Percentiles rank a stretch among this genome's conserved stretches.
These are phyloP conservation scores for Scelioninae gen. 2 DNA, from an alignment of 2,888 invertebrate genomes.

Conservation along the genomic window DNA sequence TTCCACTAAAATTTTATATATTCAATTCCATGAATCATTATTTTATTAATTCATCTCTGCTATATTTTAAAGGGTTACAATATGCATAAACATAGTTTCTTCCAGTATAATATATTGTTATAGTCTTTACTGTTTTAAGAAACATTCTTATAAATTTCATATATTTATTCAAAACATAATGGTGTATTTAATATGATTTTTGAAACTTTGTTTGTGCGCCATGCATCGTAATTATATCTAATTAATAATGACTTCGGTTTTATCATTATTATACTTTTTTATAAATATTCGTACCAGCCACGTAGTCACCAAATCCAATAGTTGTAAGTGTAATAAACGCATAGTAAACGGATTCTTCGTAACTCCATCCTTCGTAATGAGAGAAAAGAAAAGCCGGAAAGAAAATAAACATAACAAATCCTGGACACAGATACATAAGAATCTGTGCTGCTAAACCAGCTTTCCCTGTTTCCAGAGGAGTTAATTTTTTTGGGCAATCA, in stretches of 20 bases:
- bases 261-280: not conserved
- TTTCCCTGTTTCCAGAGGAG: slow-evolving; percentile 75
- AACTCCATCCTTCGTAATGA: slow-evolving; percentile 90
- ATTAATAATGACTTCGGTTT: slow-evolving; percentile 14
- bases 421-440: slow-evolving; percentile 90
- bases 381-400: slow-evolving; percentile 90
- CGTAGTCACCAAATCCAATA: slow-evolving; percentile 95
- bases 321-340: slow-evolving; percentile 91
- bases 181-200: too few relatives aligned
- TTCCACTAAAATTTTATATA: too few relatives aligned
- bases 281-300: slow-evolving; percentile 81
- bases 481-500: slow-evolving; percentile 67
- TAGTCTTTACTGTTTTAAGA: too few relatives aligned
- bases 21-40: too few relatives aligned
- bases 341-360: slow-evolving; percentile 89
- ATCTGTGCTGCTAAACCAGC: slow-evolving; percentile 87
- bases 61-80: too few relatives aligned
- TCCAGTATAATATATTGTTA: too few relatives aligned
- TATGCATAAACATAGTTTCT: too few relatives aligned
- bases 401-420: slow-evolving; percentile 90
- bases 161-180: too few relatives aligned
- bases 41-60: too few relatives aligned
- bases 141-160: too few relatives aligned
- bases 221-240: too few relatives aligned
- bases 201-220: too few relatives aligned